Base-by-base conservation (phyloP, 1,140 invertebrate genomes). In the Hyles euphorbiae region DNA sequence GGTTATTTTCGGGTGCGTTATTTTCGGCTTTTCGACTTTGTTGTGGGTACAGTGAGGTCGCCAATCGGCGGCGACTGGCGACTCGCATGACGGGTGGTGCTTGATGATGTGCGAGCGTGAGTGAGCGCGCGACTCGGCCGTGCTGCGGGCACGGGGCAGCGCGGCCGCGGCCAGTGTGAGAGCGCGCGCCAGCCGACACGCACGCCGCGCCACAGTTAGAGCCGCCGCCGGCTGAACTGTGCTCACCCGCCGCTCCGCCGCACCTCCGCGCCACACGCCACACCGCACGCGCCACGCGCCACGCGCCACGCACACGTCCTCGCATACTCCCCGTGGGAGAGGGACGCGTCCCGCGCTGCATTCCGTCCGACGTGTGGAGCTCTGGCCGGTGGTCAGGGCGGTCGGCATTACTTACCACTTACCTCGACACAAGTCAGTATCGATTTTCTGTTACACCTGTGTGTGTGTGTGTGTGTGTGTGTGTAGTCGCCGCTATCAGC, bases 191-290 rank as follows among this genome's bases (percentile, higher is more conserved):
- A 33, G 2, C n/a, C 11, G 56, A 43, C 33, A 33, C 53, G 53
- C 53, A 48, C 45, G 59, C 52, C 52, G 36, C 52, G 40, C 34
- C 12, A 10, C 12, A 32, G 11, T 34, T 32, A 32, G 43, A 22
- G 6, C 50, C 50, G 32, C 32, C 22, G 32, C 32, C n/a, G 50
- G 50, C 50, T 34, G 50, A 33, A 52, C 50, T n/a, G 32, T 34
- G 34, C 10, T 8, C 36, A 40, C 36, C 1, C 4, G 8, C 36
- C 36, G 36, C 36, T 40, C 36, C 36, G 8, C 5, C 36, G 36
- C 22, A 22, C 5, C 5, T 5, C n/a, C 46, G 12, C 46, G n/a
- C 10, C 46, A n/a, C n/a, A 22, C 12, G n/a, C n/a, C n/a, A n/a
- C n/a, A 7, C 8, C 7, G 46, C n/a, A 8, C 12, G 46, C n/a